These are phyloP conservation scores for Thereva nobilitata DNA, from an alignment of 2,888 invertebrate species.

Conservation along the genomic window DNA sequence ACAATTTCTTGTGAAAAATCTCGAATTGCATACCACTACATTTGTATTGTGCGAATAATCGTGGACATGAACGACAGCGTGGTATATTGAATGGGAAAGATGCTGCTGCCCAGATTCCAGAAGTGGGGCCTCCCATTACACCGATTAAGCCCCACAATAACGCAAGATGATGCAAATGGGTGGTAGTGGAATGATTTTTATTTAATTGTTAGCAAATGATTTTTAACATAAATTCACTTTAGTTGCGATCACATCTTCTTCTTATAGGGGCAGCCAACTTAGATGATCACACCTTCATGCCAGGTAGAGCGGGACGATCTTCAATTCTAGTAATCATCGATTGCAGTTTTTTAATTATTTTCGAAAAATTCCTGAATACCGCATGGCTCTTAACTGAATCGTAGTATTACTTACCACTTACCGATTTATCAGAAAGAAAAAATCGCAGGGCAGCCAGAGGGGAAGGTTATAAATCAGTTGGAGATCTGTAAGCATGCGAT, in stretches of 20 bases:
- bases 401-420: neutral
- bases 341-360: slow-evolving; percentile 16
- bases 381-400: slow-evolving; percentile 19
- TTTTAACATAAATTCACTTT: too few species aligned
- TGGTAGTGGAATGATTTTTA: slow-evolving; percentile 11
- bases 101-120: slow-evolving; percentile 7
- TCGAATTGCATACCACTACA: slow-evolving; percentile 22
- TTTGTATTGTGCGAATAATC: neutral
- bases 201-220: slow-evolving; percentile 8
- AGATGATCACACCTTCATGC: slow-evolving; percentile 18
- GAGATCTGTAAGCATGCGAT: slow-evolving; percentile 13
- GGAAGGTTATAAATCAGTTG: slow-evolving; percentile 8
- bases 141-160: too few species aligned
- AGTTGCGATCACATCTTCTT: slow-evolving; percentile 13
- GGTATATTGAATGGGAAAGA: slow-evolving; percentile 10
- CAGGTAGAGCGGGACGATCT: slow-evolving; percentile 13
- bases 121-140: slow-evolving; percentile 15
- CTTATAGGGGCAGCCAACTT: slow-evolving; percentile 4
- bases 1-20: slow-evolving; percentile 30
- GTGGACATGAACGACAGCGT: slow-evolving; percentile 9
- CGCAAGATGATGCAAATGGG: slow-evolving; percentile 6
- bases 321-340: slow-evolving; percentile 12
- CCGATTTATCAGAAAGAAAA: neutral
- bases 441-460: neutral
- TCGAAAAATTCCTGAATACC: neutral